A percentile compares a stretch with the other conserved stretches of the same genome.
Evolutionary conservation across 2,888 invertebrate species (phyloP).

Genomic region (Ramazzottius varieornatus): DNA sequence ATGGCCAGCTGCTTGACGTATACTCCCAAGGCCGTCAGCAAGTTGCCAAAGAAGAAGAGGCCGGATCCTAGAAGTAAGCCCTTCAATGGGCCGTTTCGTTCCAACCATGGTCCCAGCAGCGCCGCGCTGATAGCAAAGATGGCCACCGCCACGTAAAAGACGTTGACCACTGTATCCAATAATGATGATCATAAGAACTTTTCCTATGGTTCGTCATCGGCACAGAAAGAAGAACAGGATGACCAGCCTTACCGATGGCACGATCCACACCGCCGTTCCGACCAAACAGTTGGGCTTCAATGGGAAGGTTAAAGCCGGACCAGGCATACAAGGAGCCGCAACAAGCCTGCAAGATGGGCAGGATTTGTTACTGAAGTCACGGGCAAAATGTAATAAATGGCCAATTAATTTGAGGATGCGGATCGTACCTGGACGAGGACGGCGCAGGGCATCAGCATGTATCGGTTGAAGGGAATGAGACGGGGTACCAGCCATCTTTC

Average conservation of each 20-base stretch:
- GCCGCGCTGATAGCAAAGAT: neutral
- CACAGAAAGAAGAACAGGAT: no score
- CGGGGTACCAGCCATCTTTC: neutral
- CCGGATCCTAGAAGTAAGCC: neutral
- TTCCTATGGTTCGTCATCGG: no score
- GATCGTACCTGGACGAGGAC: neutral
- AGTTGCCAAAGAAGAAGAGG: neutral
- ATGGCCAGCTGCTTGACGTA: neutral
- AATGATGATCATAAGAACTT: neutral
- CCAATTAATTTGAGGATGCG: no score
- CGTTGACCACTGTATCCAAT: neutral
- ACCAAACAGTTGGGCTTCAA: neutral
- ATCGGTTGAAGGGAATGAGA: neutral
- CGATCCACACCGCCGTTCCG: neutral
- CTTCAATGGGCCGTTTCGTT: neutral
- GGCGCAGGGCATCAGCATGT: neutral
- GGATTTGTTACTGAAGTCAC: neutral
- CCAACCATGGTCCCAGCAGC: neutral
- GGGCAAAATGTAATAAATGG: no score
- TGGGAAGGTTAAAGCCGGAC: neutral
- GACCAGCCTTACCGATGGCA: neutral
- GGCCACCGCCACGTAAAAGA: neutral
- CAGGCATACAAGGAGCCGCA: neutral
- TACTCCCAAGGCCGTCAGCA: neutral
- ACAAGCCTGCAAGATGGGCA: neutral